A percentile compares a stretch with the other conserved stretches of the same genome.
phyloP scores from a whole-genome alignment of 2,113 vertebrate genomes.

The Serilophus lunatus region DNA sequence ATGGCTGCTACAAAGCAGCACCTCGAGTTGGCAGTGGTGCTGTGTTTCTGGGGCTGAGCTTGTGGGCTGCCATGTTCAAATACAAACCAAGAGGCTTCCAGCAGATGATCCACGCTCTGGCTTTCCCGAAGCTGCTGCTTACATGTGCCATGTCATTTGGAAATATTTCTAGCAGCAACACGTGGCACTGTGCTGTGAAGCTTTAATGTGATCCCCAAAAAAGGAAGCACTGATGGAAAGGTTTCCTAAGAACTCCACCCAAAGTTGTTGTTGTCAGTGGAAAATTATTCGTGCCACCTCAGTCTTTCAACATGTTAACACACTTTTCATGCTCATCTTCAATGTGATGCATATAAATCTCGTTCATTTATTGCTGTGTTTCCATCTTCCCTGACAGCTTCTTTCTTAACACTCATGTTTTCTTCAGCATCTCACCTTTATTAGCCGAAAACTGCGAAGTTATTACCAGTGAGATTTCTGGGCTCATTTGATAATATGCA shows the following conservation, averaged over 20 bases:
- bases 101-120: fast-evolving
- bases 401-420: neutral
- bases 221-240: neutral
- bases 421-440: neutral
- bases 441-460: neutral
- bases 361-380: neutral
- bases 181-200: neutral
- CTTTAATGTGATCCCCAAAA: neutral
- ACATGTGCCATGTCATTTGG: fast-evolving
- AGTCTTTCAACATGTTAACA: neutral
- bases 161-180: neutral
- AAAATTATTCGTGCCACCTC: neutral
- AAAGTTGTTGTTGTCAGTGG: neutral
- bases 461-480: neutral
- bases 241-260: neutral
- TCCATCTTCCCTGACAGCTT: neutral
- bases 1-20: fast-evolving
- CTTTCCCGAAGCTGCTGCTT: neutral
- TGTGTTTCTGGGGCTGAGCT: too few relatives aligned
- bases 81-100: neutral
- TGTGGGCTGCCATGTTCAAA: fast-evolving
- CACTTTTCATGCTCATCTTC: neutral
- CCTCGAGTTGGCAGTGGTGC: neutral
- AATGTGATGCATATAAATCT: neutral
- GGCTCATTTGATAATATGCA: neutral